phyloP scores from a whole-genome alignment of 2,888 invertebrate species.

The Thymelicus acteon region DNA sequence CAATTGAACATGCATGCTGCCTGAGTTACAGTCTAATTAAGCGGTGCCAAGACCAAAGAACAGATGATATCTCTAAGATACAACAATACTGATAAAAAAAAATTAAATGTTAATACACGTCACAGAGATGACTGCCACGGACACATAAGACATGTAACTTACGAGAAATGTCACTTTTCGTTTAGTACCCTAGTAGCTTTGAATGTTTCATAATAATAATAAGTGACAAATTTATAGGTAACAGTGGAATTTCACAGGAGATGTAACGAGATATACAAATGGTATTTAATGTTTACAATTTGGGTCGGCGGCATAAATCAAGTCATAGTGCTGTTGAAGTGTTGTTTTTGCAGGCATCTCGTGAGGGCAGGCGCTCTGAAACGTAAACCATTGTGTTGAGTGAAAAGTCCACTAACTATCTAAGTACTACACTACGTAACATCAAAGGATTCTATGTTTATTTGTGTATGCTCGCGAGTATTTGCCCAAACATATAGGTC shows the following conservation, averaged over 20 bases:
- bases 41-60: background rate
- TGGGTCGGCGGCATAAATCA: constrained; percentile 59
- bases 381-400: constrained; percentile 52
- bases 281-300: constrained; percentile 56
- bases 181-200: constrained; percentile 14
- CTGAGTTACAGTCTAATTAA: constrained; percentile 30
- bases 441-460: constrained; percentile 59
- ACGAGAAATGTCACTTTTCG: constrained; percentile 14
- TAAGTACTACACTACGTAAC: constrained; percentile 35
- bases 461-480: constrained; percentile 39
- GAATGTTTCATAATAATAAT: constrained; percentile 42
- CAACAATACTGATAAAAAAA: no score
- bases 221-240: constrained; percentile 50
- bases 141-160: background rate
- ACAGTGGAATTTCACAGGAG: constrained; percentile 60
- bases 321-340: constrained; percentile 72
- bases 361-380: constrained; percentile 80
- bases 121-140: background rate
- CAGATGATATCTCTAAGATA: no score
- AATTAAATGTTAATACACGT: background rate
- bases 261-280: constrained; percentile 65
- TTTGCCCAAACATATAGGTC: background rate
- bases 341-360: constrained; percentile 73
- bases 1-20: constrained; percentile 41
- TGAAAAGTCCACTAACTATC: constrained; percentile 43